phyloP scores from a whole-genome alignment of 2,797 vertebrate genomes.

The Characodon lateralis region DNA sequence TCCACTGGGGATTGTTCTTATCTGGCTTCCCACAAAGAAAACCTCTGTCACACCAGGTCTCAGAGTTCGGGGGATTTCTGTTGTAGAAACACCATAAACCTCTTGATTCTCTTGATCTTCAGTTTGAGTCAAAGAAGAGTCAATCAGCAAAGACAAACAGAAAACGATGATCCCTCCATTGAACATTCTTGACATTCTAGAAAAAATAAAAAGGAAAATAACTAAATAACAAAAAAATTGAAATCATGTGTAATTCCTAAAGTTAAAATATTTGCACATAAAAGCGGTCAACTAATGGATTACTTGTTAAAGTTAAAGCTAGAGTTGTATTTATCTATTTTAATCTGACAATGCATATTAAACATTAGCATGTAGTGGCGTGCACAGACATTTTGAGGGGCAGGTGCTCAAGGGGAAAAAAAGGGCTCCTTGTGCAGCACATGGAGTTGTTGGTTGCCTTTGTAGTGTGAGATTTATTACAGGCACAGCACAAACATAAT shows the following conservation, averaged over 20 bases:
- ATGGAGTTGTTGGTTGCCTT: no score
- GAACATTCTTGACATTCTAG: conserved; percentile 54
- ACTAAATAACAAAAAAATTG: background rate
- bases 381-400: no score
- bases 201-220: conserved; percentile 5
- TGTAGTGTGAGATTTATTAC: no score
- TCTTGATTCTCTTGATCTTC: conserved; percentile 44
- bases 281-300: background rate
- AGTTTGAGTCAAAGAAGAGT: conserved; percentile 22
- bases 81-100: conserved; percentile 57
- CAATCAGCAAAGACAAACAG: conserved; percentile 58
- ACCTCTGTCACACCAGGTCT: conserved; percentile 69
- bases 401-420: no score
- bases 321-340: background rate
- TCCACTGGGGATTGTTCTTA: conserved; percentile 71
- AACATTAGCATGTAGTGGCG: background rate
- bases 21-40: conserved; percentile 74
- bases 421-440: no score
- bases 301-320: background rate
- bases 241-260: background rate
- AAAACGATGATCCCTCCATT: conserved; percentile 30
- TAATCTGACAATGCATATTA: background rate
- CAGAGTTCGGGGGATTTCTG: conserved; percentile 70
- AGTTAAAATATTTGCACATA: no score
- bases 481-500: no score